Base-by-base conservation (phyloP, 2,888 invertebrate species). In the Seira sanloemensis region DNA sequence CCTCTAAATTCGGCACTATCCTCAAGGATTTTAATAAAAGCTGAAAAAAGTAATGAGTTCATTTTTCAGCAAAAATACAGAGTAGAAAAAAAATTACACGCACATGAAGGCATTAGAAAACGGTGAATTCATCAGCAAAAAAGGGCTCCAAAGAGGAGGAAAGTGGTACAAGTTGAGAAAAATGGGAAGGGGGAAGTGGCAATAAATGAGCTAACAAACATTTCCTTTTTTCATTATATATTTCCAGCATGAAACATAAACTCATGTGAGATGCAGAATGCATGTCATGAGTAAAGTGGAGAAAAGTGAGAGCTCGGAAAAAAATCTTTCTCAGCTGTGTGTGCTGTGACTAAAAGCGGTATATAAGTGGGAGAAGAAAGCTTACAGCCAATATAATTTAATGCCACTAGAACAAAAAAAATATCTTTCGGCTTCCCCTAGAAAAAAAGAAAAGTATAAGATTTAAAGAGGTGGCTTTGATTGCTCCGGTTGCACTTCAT, bases 401-500 rank as follows among this genome's bases (percentile, higher is more conserved):
- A 50, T 50, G 50, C 50, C 50, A 50, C 50, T 50, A 50, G 50
- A 50, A 50, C 50, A 50, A 50, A 50, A 50, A 50, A 7, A 50
- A 18, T 18, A 2, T 50, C n/a, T n/a, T 50, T 50, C 50, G 12
- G 50, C n/a, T n/a, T n/a, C n/a, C n/a, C n/a, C n/a, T n/a, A n/a
- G n/a, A n/a, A n/a, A n/a, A n/a, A n/a, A n/a, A n/a, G n/a, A 50
- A 12, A 18, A 50, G 50, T 50, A 50, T 50, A 50, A 50, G 50
- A 50, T 50, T 50, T 50, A 50, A 50, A 50, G 50, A 83, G 77
- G 73, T 83, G 62, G 83, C 73, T 83, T 83, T 78, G 83, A 83
- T 83, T 83, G 83, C 77, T 50, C 77, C 65, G 50, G 83, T 83
- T 83, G 83, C 83, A 83, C 83, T 83, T 83, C 73, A 77, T 73